Base-by-base conservation (phyloP, 2,888 invertebrate genomes). In the Mythimna albipuncta region DNA sequence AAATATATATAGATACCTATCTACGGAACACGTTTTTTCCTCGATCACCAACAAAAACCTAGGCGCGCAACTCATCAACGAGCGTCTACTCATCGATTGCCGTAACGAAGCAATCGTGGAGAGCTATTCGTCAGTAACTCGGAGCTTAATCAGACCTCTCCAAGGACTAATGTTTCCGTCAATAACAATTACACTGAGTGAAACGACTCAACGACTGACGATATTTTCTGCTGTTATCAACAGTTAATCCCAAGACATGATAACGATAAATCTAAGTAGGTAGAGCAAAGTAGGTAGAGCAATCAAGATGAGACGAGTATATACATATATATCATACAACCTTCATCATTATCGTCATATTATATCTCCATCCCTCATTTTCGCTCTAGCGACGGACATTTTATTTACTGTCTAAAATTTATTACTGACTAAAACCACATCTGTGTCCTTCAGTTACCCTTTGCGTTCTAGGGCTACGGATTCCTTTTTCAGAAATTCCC, bases 71-170 rank as follows among this genome's bases (percentile, higher is more conserved):
- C 76, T 85, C 81, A 82, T 81, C 77, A 81, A 73, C 57, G 21
- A 69, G n/a, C 70, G 67, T 69, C 78, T 70, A 67, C 54, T 65
- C 75, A 73, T 75, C 80, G 73, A 83, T 82, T 82, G 77, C 57
- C 63, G 54, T 75, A 67, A 75, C 73, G 69, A 77, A 75, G 68
- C 75, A 77, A 85, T 85, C 86, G 79, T 81, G 64, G 72, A 80
- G 79, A 69, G 69, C 85, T 81, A 86, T 89, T 82, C 83, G 81
- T 89, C 86, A 77, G 78, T 67, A 71, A 58, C 63, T 69, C 62
- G 84, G 72, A 74, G 73, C 82, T 83, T 88, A 88, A 90, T 90
- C 89, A 90, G 88, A 84, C 84, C 80, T 83, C 85, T 87, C 82
- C 47, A 57, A 72, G 84, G 86, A 87, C 75, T 84, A 85, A 85